Conservation (phyloP, 2,797 vertebrate genomes). For the Sebastes paucispinis region DNA sequence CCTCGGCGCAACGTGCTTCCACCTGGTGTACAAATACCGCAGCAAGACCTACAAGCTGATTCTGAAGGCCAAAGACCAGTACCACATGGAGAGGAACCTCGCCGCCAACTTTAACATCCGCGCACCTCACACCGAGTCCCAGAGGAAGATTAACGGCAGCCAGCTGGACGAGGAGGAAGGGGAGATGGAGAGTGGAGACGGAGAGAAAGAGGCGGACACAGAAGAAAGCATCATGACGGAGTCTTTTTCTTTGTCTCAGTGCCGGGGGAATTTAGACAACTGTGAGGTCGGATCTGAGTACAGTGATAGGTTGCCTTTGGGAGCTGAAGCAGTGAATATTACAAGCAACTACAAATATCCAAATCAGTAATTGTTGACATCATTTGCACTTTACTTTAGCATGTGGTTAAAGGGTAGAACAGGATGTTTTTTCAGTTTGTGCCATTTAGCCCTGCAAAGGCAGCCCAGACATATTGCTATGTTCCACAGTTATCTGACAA, state of each 20-base stretch:
- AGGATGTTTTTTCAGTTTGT: neutral
- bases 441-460: neutral
- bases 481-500: neutral
- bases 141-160: constrained; percentile 86
- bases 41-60: constrained; percentile 95
- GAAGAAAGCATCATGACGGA: constrained; percentile 87
- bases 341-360: constrained; percentile 74
- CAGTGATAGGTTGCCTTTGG: constrained; percentile 92
- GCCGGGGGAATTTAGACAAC: constrained; percentile 87
- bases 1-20: constrained; percentile 94
- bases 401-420: neutral
- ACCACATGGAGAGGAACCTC: constrained; percentile 91
- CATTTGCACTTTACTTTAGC: neutral
- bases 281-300: constrained; percentile 93
- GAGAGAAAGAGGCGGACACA: constrained; percentile 76
- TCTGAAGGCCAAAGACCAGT: constrained; percentile 90
- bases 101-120: constrained; percentile 86
- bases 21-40: constrained; percentile 93
- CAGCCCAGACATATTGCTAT: neutral
- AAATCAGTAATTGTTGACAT: constrained; percentile 17
- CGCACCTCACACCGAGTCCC: constrained; percentile 86
- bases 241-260: constrained; percentile 86
- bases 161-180: constrained; percentile 79
- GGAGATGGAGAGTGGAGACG: constrained; percentile 57
- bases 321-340: constrained; percentile 94